Evolutionary conservation across 2,113 vertebrate species (phyloP), one percentile per base, ranked within the genome.

Genomic region (Vombatus ursinus): DNA sequence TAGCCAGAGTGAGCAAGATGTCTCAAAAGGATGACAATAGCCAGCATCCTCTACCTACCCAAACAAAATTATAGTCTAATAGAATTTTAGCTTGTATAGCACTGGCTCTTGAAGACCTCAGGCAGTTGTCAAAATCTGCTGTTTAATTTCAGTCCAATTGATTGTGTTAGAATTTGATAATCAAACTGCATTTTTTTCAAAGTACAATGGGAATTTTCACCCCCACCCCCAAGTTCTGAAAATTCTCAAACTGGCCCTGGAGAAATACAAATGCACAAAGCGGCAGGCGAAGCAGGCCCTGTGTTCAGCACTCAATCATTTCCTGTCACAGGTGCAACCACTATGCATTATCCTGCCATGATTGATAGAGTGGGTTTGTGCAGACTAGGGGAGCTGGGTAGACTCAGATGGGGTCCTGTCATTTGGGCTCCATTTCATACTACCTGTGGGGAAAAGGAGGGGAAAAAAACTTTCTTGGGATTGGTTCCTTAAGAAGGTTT

Each of bases 321-420:
- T 97, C 96, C 98, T 99, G 99, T 99, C 99, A 99, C 98, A 97
- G 98, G 98, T 97, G 98, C 99, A 99, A 98, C 98, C 98, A 98
- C 98, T 98, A 98, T 98, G 98, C 98, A 98, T 99, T 99, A 99
- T 98, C 98, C 99, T 93, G 98, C 97, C 54, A 96, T 99, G 99
- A 99, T 99, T 99, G 99, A 99, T 99, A 99, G 99, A 98, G 98
- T 98, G 97, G 98, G 98, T 97, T 98, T 98, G 98, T 98, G 98
- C 97, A 97, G 99, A 97, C 98, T 95, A 94, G 97, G 98, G 98
- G 98, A 98, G 98, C 98, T 89, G 97, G 97, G 97, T 98, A 97
- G 50, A 97, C 98, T 99, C 98, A 98, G 98, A 98, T 98, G 99
- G 98, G 98, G 98, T 98, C 98, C 97, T 97, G 98, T 96, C 96